Evolutionary conservation across 2,888 invertebrate genomes (phyloP), one percentile per base, ranked within the genome.

Genomic region (Drosophila hawaiiensis): DNA sequence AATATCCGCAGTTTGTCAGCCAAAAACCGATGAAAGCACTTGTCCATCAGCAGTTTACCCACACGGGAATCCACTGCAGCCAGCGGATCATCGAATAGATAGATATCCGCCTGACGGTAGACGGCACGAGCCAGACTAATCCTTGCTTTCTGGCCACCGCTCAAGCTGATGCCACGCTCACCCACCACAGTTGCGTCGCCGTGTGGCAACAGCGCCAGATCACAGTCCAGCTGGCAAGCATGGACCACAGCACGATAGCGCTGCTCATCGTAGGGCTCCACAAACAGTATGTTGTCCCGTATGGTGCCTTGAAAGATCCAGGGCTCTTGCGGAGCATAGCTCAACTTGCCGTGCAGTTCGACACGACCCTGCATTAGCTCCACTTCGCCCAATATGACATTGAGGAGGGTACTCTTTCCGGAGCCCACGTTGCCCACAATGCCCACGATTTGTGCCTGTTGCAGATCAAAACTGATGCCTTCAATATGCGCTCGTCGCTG

Each of bases 221-320:
- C 97, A 84, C 93, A 93, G 68, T 94, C 94, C 64, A 96, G 92
- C 28, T 95, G 95, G 87, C 96, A 96, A 0, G 94, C 95, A 37
- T 94, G 93, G 7, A 95, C 90, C 0, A 95, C 95, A 33, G 93
- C 93, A 16, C 85, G 82, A 58, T 94, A 94, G 14, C 94, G 92
- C 22, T 92, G 88, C 56, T 96, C 95, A 95, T 96, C 73, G 95
- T 94, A 88, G 94, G 93, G 92, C 66, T 94, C 95, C 0, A 98
- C 98, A 93, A 99, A 99, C 6, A 98, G 92, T 70, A 99, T 98
- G 92, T 99, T 99, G 88, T 99, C 98, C 4, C 97, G 95, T 0
- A 99, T 96, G 76, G 97, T 97, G 29, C 96, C 95, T 93, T 92
- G 95, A 85, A 96, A 96, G 6, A 97, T 93, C 98, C 98, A 98